Conservation (phyloP, 2,797 vertebrate genomes). For the Sebastes iracundus region DNA sequence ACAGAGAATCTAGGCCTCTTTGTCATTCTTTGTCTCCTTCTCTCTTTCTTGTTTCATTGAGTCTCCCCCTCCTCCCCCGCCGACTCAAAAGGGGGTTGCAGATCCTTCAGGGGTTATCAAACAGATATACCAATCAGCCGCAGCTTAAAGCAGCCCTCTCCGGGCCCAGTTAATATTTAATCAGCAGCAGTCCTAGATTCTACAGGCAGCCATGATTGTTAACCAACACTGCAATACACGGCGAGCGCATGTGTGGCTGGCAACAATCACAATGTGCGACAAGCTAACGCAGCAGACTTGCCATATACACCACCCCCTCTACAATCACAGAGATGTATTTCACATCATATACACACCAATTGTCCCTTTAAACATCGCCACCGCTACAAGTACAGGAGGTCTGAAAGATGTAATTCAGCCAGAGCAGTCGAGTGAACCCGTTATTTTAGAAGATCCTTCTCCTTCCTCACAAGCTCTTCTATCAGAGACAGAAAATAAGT, state of each 20-base stretch:
- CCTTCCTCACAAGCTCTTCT: slow-evolving; percentile 18
- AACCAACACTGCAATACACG: slow-evolving; percentile 45
- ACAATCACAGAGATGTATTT: slow-evolving; percentile 11
- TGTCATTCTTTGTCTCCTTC: slow-evolving; percentile 44
- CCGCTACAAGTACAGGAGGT: not conserved
- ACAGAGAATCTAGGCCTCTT: slow-evolving; percentile 40
- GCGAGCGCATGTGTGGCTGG: slow-evolving; percentile 14
- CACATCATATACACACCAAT: not conserved
- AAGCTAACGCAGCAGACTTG: slow-evolving; percentile 17
- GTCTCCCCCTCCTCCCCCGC: slow-evolving; percentile 30
- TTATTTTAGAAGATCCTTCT: slow-evolving; percentile 27
- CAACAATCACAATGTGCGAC: slow-evolving; percentile 28
- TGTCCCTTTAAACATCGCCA: slow-evolving; percentile 20
- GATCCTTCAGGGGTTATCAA: slow-evolving; percentile 76
- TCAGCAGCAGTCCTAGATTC: slow-evolving; percentile 81
- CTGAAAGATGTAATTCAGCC: slow-evolving; percentile 23
- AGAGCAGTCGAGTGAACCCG: slow-evolving; percentile 3
- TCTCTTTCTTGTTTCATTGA: slow-evolving; percentile 42
- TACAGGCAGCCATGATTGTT: slow-evolving; percentile 69
- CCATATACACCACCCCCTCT: not conserved
- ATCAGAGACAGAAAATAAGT: slow-evolving; percentile 35
- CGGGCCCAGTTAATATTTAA: slow-evolving; percentile 81
- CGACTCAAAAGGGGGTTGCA: slow-evolving; percentile 47
- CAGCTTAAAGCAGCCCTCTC: slow-evolving; percentile 73
- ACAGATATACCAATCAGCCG: slow-evolving; percentile 75